Conservation (phyloP, 2,797 vertebrate genomes). For the Eulemur rubriventer region DNA sequence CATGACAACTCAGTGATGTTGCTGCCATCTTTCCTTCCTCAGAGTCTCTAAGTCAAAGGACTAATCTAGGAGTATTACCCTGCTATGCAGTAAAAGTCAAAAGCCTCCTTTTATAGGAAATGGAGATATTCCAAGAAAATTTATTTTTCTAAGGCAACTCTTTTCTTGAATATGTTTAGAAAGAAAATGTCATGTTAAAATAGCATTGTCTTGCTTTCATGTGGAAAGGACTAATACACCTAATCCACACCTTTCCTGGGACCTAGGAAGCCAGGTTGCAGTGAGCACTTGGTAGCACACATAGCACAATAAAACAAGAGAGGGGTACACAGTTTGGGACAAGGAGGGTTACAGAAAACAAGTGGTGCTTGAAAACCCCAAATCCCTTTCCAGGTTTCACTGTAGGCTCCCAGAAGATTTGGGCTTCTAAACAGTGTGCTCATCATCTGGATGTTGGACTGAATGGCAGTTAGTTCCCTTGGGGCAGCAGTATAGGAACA, state of each 20-base stretch:
- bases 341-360: neutral
- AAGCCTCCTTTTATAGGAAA: slow-evolving; percentile 18
- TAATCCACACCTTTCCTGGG: neutral
- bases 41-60: neutral
- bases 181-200: slow-evolving; percentile 17
- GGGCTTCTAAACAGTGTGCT: slow-evolving; percentile 23
- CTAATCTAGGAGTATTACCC: slow-evolving; percentile 13
- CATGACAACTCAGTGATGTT: neutral
- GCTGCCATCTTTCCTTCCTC: neutral
- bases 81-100: neutral
- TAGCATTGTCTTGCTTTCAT: neutral
- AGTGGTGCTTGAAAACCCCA: slow-evolving; percentile 30
- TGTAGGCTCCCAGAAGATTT: slow-evolving; percentile 27
- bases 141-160: slow-evolving; percentile 19
- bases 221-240: neutral
- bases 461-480: slow-evolving; percentile 48
- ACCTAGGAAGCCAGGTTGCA: neutral
- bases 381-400: slow-evolving; percentile 34
- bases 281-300: neutral
- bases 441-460: slow-evolving; percentile 45
- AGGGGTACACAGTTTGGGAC: neutral
- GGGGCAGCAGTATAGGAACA: neutral
- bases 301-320: neutral
- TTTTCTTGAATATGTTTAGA: slow-evolving; percentile 36
- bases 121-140: neutral